phyloP scores from a whole-genome alignment of 2,888 invertebrate genomes.

The Tortricodes alternella region DNA sequence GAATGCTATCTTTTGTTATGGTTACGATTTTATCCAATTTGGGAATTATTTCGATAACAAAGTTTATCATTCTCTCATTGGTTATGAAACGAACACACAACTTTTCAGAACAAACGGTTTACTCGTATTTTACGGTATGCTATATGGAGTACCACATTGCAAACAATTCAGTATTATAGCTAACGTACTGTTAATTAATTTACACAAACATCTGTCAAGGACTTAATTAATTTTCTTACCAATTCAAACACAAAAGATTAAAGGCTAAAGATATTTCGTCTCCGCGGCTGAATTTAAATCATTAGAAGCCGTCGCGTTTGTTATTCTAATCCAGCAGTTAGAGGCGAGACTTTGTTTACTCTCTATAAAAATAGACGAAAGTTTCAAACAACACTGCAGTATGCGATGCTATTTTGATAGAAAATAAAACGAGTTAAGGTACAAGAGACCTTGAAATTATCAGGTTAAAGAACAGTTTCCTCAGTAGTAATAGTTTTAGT shows the following conservation, averaged over 20 bases:
- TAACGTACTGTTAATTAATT: background rate
- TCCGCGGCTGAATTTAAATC: constrained; percentile 6
- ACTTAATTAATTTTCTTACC: constrained; percentile 1
- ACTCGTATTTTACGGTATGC: no score
- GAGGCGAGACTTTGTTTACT: constrained; percentile 36
- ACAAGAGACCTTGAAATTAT: constrained; percentile 24
- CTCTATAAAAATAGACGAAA: constrained; percentile 36
- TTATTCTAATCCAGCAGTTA: constrained; percentile 32
- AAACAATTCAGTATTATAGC: background rate
- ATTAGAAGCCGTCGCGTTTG: constrained; percentile 33
- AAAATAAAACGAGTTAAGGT: constrained; percentile 37
- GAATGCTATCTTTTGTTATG: no score
- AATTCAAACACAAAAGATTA: background rate
- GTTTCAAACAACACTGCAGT: constrained; percentile 19
- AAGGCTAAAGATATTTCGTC: background rate
- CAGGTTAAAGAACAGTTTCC: background rate
- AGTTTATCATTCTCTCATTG: no score
- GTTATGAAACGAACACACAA: no score
- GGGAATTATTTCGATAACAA: no score
- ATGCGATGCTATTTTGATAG: constrained; percentile 25
- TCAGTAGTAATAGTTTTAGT: background rate
- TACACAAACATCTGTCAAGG: background rate
- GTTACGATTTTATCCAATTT: no score
- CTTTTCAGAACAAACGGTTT: no score
- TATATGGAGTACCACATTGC: no score